These are phyloP conservation scores for Mythimna vitellina DNA, from an alignment of 2,888 invertebrate genomes.

Conservation along the genomic window DNA sequence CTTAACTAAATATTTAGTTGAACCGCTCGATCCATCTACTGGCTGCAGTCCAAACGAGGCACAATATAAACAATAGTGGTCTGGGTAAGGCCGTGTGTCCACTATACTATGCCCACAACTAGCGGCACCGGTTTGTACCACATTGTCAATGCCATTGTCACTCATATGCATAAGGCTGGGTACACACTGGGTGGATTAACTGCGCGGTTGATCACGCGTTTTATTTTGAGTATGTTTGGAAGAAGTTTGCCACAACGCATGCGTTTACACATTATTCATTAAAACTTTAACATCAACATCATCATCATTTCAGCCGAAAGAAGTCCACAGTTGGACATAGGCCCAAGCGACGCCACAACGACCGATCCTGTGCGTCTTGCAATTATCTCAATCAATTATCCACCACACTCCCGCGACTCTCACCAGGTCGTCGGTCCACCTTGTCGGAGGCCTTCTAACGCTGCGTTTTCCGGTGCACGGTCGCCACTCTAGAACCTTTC, in stretches of 20 bases:
- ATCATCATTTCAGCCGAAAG: no score
- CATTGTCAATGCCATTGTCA: slow-evolving; percentile 76
- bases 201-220: neutral
- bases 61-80: slow-evolving; percentile 63
- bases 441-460: no score
- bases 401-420: no score
- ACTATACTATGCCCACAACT: slow-evolving; percentile 57
- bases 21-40: slow-evolving; percentile 25
- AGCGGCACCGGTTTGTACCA: slow-evolving; percentile 72
- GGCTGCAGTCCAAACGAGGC: slow-evolving; percentile 45
- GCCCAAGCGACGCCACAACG: no score
- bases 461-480: no score
- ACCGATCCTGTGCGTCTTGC: no score
- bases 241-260: neutral
- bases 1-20: slow-evolving; percentile 28
- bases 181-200: slow-evolving; percentile 27
- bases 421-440: no score
- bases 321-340: no score
- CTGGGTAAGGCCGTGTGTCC: slow-evolving; percentile 29
- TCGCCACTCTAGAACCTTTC: no score
- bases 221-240: neutral
- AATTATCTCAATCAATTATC: no score
- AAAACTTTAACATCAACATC: no score
- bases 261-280: no score
- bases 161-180: slow-evolving; percentile 30